Base-by-base conservation (phyloP, 2,113 vertebrate species). In the Falco punctatus region DNA sequence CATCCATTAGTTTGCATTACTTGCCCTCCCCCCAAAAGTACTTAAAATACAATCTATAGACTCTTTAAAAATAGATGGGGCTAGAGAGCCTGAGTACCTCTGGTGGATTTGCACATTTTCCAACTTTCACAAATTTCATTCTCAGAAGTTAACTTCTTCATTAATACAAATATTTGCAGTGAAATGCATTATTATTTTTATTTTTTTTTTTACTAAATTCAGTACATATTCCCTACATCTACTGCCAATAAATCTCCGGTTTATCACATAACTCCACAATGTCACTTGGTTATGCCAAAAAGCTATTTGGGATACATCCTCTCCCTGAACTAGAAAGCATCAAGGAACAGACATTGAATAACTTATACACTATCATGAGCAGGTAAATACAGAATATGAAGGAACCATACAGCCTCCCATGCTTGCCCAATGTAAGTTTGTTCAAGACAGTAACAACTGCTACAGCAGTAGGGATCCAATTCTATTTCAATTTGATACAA, bases 11-110 rank as follows among this genome's bases (percentile, higher is more conserved):
- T 20, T 81, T 42, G 9, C 2, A 49, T 51, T 59, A n/a, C 20
- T 52, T 78, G 6, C 16, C 15, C 13, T 38, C 11, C 9, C 2
- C 3, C 5, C 4, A 2, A 5, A 38, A 35, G 27, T 13, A 2
- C 2, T 24, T 21, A 30, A n/a, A 75, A 35, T 24, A 61, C 42
- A 48, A 27, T 5, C 22, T 38, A 38, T 1, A 79, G 5, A 82
- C 48, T 40, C 10, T 49, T 71, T 6, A 62, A 44, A 87, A 81
- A 55, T 5, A 81, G 11, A 58, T 77, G 4, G 15, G 42, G 10
- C 4, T 52, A 48, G 10, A 81, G 4, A 2, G 18, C 10, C 54
- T 85, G 22, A 74, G 27, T 10, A 66, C 4, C 8, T 70, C n/a
- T 30, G 9, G 5, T 58, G 26, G 22, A 62, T 14, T 27, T 46